Base-by-base conservation (phyloP, 2,113 vertebrate species). In the Neomonachus schauinslandi region DNA sequence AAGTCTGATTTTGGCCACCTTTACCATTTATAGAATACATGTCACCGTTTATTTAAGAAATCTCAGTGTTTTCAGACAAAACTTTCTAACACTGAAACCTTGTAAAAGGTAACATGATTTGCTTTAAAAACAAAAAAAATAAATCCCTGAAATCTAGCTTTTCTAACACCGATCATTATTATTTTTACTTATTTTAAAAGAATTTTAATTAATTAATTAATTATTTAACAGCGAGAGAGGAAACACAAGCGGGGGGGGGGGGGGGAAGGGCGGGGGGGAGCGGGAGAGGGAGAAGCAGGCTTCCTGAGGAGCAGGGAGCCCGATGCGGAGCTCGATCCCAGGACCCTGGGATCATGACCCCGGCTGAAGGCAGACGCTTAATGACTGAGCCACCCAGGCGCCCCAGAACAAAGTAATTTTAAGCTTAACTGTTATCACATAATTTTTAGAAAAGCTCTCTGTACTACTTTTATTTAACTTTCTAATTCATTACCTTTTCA, bases 401-500 rank as follows among this genome's bases (percentile, higher is more conserved):
- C 46, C 46, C 46, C 46, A 92, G 39, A 81, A 94, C 16, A 79
- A 57, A 71, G 42, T 46, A 59, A 85, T 84, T 65, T 81, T 57
- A 93, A 93, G 13, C 8, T 55, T 61, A n/a, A 49, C 10, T 89
- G 13, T 77, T 21, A 49, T 63, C 42, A 92, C 5, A 24, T 19
- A 72, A 46, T 39, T 22, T 87, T 84, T 61, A 79, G 53, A 76
- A 36, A 82, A 55, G 24, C 5, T 82, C 87, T 69, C 24, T 55
- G 7, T 61, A 65, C 24, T 53, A 69, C 33, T n/a, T 86, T 82
- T 31, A 46, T 15, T 92, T 77, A 90, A 93, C 59, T 89, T 94
- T 81, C 79, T 84, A 42, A 77, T 79, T 81, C 18, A 72, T 98
- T 98, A 99, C 99, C 99, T 99, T 99, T 97, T 99, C 99, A 94